These are phyloP conservation scores for Trimorus sp. DNA, from an alignment of 2,888 invertebrate genomes.

Conservation along the genomic window DNA sequence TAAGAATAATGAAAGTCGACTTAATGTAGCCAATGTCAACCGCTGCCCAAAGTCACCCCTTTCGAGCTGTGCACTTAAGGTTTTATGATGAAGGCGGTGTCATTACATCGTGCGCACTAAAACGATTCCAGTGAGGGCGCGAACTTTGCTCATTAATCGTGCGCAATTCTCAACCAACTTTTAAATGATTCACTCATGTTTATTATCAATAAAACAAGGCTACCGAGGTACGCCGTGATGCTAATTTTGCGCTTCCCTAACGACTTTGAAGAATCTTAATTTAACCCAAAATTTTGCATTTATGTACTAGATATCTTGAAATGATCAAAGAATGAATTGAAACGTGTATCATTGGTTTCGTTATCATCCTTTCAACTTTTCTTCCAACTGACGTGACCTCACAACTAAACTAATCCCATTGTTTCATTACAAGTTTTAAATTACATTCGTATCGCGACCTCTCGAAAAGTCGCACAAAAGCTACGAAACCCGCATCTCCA, in stretches of 20 bases:
- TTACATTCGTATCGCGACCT: not conserved
- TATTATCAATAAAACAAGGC: conserved; percentile 24
- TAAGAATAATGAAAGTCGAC: too few relatives aligned
- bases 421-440: not conserved
- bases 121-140: conserved; percentile 13
- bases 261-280: too few relatives aligned
- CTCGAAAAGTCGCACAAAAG: not conserved
- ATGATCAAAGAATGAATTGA: too few relatives aligned
- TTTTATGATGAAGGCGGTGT: conserved; percentile 28
- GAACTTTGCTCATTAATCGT: conserved; percentile 33
- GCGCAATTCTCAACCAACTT: conserved; percentile 21
- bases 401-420: not conserved
- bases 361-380: not conserved
- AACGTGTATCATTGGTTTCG: not conserved
- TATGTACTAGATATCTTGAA: too few relatives aligned
- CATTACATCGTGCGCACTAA: conserved; percentile 28
- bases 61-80: conserved; percentile 11
- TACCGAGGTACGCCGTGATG: too few relatives aligned
- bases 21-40: too few relatives aligned
- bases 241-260: too few relatives aligned
- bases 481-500: not conserved
- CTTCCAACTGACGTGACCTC: not conserved
- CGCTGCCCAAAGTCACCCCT: not conserved
- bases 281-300: too few relatives aligned
- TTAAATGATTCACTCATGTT: conserved; percentile 22